phyloP scores from a whole-genome alignment of 2,113 vertebrate genomes.

The Gnathonemus echidnorhynchus region DNA sequence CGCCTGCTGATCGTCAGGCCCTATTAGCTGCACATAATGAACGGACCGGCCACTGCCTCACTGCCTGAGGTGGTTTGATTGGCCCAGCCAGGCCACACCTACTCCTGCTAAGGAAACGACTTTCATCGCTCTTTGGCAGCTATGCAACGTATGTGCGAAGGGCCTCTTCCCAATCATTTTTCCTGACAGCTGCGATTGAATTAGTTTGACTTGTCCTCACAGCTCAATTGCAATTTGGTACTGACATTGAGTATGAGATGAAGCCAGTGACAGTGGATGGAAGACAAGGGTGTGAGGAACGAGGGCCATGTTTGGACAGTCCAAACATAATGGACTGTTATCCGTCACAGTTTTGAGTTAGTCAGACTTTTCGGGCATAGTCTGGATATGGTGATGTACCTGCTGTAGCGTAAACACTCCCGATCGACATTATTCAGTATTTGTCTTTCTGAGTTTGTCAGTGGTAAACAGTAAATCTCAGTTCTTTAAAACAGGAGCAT shows the following conservation, averaged over 20 bases:
- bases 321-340: not conserved
- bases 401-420: not conserved
- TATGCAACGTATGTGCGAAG: not conserved
- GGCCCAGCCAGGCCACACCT: not conserved
- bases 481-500: not conserved
- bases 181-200: slow-evolving; percentile 52
- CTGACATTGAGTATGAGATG: slow-evolving; percentile 45
- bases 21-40: not conserved
- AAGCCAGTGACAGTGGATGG: not conserved
- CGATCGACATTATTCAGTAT: not conserved
- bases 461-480: not conserved
- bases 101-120: not conserved
- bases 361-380: not conserved
- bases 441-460: not conserved
- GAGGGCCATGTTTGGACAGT: not conserved
- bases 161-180: slow-evolving; percentile 24
- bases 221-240: slow-evolving; percentile 42
- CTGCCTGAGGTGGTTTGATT: not conserved
- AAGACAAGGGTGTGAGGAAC: not conserved
- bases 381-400: not conserved
- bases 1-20: not conserved
- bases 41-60: not conserved
- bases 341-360: not conserved
- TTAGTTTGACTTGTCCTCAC: slow-evolving; percentile 52
- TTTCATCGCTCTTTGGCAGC: not conserved